Evolutionary conservation across 2,797 vertebrate species (phyloP), one percentile per base, ranked within the genome.

Genomic region (Enteromius anoplus): DNA sequence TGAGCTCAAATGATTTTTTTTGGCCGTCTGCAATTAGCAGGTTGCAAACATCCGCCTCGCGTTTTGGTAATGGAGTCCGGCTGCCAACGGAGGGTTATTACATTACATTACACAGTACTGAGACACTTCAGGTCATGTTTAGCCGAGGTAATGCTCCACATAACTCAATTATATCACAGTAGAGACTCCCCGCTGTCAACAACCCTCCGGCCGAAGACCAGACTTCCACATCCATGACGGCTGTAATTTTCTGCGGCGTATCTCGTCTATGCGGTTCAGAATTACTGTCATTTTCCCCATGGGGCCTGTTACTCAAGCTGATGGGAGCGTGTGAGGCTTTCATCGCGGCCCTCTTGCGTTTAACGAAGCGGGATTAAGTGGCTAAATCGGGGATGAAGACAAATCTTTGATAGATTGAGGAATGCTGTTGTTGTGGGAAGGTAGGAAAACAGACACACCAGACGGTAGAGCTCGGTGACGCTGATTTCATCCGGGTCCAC

Each of bases 401-500:
- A 68, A 60, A 70, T 64, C 21, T 34, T 76, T 49, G 19, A 7
- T 26, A 34, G 45, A 64, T 12, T 75, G 73, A 80, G 37, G 12
- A 70, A 81, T 4, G 83, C 68, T 80, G 72, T 14, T 17, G 55
- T 58, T 73, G 81, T 86, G 80, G 86, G 87, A 91, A 85, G 14
- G 4, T 2, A 15, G 76, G 32, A 55, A 70, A 14, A 49, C 51
- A 32, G 5, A 65, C 45, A n/a, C 12, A 99, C 97, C 96, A 99
- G 91, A 89, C 94, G 96, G 92, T 98, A 99, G 51, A 99, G 96
- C 90, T 99, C 98, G 0, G 98, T 99, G 90, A 99, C 93, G 84
- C 97, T 99, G 94, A 99, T 97, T 62, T 99, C 97, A 76, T 99
- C 98, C 0, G 98, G 97, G 93, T 99, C 98, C 87, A 99, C 98